Evolutionary conservation across 1,140 invertebrate species (phyloP).

Genomic region (Drosophila insularis): DNA sequence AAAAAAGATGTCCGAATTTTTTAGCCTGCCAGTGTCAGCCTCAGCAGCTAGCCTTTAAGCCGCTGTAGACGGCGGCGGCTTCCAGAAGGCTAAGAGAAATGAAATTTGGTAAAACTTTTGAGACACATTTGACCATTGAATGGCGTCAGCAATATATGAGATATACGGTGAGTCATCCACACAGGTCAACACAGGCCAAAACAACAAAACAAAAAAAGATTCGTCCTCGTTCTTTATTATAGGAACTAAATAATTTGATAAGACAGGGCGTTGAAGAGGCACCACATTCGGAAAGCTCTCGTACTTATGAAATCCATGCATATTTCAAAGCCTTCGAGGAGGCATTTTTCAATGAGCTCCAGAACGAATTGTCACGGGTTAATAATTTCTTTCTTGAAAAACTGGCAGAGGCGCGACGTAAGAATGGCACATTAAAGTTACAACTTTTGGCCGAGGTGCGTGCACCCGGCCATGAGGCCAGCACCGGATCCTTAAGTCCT

Average conservation of each 20-base stretch:
- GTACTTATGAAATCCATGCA: not conserved
- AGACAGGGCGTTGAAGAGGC: slow-evolving; percentile 47
- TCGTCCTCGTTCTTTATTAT: not conserved
- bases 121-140: slow-evolving; percentile 71
- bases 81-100: slow-evolving; percentile 38
- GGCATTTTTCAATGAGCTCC: slow-evolving; percentile 95
- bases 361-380: slow-evolving; percentile 96
- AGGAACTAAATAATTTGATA: slow-evolving; percentile 68
- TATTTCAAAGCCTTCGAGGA: slow-evolving; percentile 96
- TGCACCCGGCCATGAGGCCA: slow-evolving; percentile 29
- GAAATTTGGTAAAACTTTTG: slow-evolving; percentile 74
- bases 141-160: slow-evolving; percentile 76
- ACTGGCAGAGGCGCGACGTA: slow-evolving; percentile 96
- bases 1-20: slow-evolving; percentile 67
- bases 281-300: not conserved
- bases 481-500: slow-evolving; percentile 16
- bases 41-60: slow-evolving; percentile 28
- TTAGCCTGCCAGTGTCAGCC: slow-evolving; percentile 22
- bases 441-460: slow-evolving; percentile 85
- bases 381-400: slow-evolving; percentile 99
- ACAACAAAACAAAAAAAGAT: not conserved
- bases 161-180: slow-evolving; percentile 64
- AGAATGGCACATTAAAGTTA: slow-evolving; percentile 93
- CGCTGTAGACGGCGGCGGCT: slow-evolving; percentile 19
- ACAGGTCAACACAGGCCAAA: not conserved